These are phyloP conservation scores for Lepidiolamprologus cunningtoni DNA, from an alignment of 2,113 vertebrate genomes.

Conservation along the genomic window DNA sequence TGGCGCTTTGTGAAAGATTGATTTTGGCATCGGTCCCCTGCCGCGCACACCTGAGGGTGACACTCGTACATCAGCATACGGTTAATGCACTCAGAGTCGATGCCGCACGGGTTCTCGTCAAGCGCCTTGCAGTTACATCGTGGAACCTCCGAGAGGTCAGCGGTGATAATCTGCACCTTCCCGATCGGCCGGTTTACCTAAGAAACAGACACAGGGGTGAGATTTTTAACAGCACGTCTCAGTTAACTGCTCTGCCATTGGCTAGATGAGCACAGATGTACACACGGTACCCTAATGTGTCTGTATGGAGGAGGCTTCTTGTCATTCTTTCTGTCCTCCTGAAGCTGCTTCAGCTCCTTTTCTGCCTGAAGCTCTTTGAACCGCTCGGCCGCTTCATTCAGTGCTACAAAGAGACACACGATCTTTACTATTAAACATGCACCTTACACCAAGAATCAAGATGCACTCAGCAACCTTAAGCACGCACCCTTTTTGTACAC, in stretches of 20 bases:
- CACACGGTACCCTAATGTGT: slow-evolving; percentile 84
- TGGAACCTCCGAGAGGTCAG: slow-evolving; percentile 91
- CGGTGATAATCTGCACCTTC: slow-evolving; percentile 94
- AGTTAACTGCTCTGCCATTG: neutral
- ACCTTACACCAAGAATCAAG: neutral
- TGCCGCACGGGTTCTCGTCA: slow-evolving; percentile 90
- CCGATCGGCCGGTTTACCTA: slow-evolving; percentile 92
- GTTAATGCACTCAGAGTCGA: slow-evolving; percentile 97
- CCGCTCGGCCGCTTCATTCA: slow-evolving; percentile 87
- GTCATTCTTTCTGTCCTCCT: slow-evolving; percentile 94
- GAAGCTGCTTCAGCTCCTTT: slow-evolving; percentile 90
- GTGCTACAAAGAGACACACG: slow-evolving; percentile 65
- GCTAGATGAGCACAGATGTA: neutral
- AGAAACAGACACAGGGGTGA: neutral
- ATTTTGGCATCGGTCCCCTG: slow-evolving; percentile 89
- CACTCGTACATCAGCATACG: slow-evolving; percentile 98
- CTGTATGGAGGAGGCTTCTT: slow-evolving; percentile 96
- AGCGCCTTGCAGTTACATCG: slow-evolving; percentile 94
- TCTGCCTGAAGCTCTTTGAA: slow-evolving; percentile 91
- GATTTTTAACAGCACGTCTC: neutral
- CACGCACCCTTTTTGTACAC: slow-evolving; percentile 90
- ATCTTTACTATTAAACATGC: neutral
- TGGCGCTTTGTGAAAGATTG: slow-evolving; percentile 93
- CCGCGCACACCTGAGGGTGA: slow-evolving; percentile 88
- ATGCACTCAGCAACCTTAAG: neutral